These are phyloP conservation scores for Drosophila santomea DNA, from an alignment of 1,140 invertebrate genomes.

Conservation along the genomic window DNA sequence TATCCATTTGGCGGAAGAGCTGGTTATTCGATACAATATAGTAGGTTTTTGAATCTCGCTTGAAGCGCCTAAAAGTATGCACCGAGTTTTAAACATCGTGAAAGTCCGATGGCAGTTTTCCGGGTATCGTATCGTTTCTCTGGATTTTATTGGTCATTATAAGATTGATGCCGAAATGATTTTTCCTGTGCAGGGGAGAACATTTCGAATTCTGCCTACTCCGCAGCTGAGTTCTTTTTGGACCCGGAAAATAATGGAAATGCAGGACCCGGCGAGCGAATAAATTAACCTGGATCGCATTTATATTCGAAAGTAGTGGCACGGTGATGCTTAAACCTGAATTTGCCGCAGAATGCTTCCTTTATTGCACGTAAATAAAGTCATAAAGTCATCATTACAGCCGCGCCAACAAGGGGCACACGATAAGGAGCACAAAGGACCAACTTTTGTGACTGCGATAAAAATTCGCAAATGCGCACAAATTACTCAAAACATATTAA, in stretches of 20 bases:
- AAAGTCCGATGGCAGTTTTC: not conserved
- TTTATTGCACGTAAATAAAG: slow-evolving; percentile 82
- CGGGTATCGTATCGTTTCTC: too few relatives aligned
- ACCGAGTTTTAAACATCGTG: not conserved
- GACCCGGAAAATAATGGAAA: slow-evolving; percentile 29
- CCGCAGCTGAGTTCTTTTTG: slow-evolving; percentile 18
- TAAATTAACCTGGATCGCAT: slow-evolving; percentile 77
- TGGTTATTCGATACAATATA: too few relatives aligned
- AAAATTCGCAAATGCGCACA: slow-evolving; percentile 77
- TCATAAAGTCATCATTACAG: slow-evolving; percentile 81
- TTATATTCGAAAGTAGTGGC: slow-evolving; percentile 64
- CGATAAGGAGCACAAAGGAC: slow-evolving; percentile 50
- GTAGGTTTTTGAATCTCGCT: too few relatives aligned
- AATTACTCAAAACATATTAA: slow-evolving; percentile 81
- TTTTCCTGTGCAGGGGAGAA: slow-evolving; percentile 6
- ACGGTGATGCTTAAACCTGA: slow-evolving; percentile 3
- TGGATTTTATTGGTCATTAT: too few relatives aligned
- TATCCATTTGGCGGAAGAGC: too few relatives aligned
- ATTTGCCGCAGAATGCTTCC: slow-evolving; percentile 52
- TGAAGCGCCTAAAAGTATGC: too few relatives aligned
- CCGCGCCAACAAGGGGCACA: slow-evolving; percentile 49
- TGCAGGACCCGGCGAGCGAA: slow-evolving; percentile 52
- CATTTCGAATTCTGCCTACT: slow-evolving; percentile 62
- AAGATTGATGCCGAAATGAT: not conserved
- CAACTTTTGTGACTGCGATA: slow-evolving; percentile 76